Evolutionary conservation across 2,888 invertebrate genomes (phyloP), one percentile per base, ranked within the genome.

Genomic region (Silvanus unidentatus): DNA sequence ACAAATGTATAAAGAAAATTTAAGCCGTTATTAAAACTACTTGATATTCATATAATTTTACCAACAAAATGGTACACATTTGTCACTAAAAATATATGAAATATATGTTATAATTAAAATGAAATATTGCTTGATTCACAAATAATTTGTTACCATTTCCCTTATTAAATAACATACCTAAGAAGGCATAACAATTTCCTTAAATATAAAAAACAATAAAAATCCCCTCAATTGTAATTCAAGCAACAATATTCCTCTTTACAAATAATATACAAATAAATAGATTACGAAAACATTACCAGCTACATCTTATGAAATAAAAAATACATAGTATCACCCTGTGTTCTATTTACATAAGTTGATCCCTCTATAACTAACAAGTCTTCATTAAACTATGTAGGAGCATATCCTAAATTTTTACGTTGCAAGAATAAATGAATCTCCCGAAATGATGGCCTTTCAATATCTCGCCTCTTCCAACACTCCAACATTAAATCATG

Each of bases 401-500:
- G 77, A 48, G 76, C 76, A 58, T 79, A 81, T 35, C 80, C 80
- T 50, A 82, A 73, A 66, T 82, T 82, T 67, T 82, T 82, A 48
- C 86, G 72, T 66, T 85, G 87, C 50, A 92, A 77, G 73, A 91
- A 88, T 63, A 85, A 77, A 69, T 88, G 87, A 54, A 90, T 84
- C 63, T 91, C 89, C 22, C 81, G 76, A 76, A 92, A 92, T 51
- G 81, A 76, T 2, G 92, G 92, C 28, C 92, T 74, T 53, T 84
- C 82, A 40, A 73, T 70, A 46, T 86, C 87, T 59, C 84, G 83
- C 30, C 86, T 76, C 48, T 84, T 80, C 91, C 91, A 92, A 69
- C 92, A 93, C 64, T 88, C 88, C 52, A 80, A 72, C 86, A 91
- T 88, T 56, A 91, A 75, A 62, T 89, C 88, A 75, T 86, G 87